A percentile compares a stretch with the other conserved stretches of the same genome.
These are phyloP conservation scores for Himantopus leucocephalus DNA, from an alignment of 2,113 vertebrate species.

Conservation along the genomic window DNA sequence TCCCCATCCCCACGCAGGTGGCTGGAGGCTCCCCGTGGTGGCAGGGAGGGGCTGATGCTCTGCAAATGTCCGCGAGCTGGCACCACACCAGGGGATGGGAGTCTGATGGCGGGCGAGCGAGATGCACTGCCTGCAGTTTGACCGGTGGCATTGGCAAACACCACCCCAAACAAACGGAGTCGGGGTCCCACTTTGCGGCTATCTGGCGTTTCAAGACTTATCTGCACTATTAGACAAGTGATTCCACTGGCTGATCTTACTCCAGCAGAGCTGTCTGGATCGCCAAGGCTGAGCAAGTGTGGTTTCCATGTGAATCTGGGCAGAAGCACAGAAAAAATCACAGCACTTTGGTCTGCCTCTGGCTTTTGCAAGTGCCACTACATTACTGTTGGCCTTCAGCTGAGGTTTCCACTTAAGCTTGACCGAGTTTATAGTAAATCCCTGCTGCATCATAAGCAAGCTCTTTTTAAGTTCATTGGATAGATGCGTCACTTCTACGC, in stretches of 20 bases:
- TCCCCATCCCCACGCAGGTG: neutral
- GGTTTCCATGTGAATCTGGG: neutral
- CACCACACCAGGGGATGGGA: neutral
- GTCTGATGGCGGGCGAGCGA: accelerated
- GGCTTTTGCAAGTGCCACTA: neutral
- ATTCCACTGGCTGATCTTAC: neutral
- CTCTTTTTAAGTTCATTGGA: neutral
- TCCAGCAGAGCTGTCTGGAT: neutral
- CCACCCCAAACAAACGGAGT: neutral
- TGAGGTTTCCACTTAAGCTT: neutral
- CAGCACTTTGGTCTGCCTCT: neutral
- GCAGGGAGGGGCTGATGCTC: neutral
- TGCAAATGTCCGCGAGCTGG: neutral
- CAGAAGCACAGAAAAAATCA: neutral
- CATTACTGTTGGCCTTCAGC: neutral
- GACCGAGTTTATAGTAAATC: neutral
- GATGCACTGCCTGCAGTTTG: accelerated
- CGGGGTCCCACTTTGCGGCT: neutral
- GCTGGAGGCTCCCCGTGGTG: neutral
- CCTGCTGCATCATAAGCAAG: neutral
- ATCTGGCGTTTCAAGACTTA: neutral
- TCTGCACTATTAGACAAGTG: neutral
- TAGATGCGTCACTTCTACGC: neutral
- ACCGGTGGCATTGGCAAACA: neutral
- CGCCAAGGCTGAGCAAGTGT: neutral